phyloP scores from a whole-genome alignment of 2,797 vertebrate genomes.

The Myiothlypis coronata region DNA sequence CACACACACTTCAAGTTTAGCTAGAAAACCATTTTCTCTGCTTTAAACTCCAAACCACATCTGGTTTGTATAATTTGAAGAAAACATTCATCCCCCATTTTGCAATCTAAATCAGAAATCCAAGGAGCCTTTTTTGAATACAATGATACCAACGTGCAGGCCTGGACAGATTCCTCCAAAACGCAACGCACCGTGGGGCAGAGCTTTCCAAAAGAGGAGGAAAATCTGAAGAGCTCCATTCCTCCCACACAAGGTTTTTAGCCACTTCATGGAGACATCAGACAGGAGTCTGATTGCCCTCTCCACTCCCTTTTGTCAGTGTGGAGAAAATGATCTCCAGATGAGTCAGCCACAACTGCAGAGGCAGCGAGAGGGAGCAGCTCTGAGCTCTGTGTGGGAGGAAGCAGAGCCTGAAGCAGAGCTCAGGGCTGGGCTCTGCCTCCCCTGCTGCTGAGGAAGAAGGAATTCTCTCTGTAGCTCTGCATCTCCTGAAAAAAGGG shows the following conservation, averaged over 20 bases:
- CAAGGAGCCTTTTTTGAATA: not conserved
- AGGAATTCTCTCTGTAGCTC: not conserved
- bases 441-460: not conserved
- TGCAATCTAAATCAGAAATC: slow-evolving; percentile 10
- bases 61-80: slow-evolving; percentile 10
- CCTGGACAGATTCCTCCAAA: not conserved
- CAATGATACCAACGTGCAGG: not conserved
- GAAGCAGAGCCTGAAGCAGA: not conserved
- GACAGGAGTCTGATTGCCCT: slow-evolving; percentile 2
- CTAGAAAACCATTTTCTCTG: not conserved
- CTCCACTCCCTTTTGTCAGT: slow-evolving; percentile 15
- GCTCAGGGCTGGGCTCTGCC: not conserved
- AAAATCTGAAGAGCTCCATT: not conserved
- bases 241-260: slow-evolving; percentile 20
- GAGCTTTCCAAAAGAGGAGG: not conserved
- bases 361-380: not conserved
- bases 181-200: not conserved
- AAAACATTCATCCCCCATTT: slow-evolving; percentile 19
- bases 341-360: slow-evolving; percentile 44
- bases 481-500: not conserved
- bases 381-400: slow-evolving; percentile 17
- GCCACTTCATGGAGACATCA: slow-evolving; percentile 10
- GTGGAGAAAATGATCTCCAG: slow-evolving; percentile 52
- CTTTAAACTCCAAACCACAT: slow-evolving; percentile 26
- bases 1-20: not conserved